Percentiles rank a stretch among this genome's conserved stretches.
These are phyloP conservation scores for Apomyelois bistriatella DNA, from an alignment of 2,888 invertebrate species.

Conservation along the genomic window DNA sequence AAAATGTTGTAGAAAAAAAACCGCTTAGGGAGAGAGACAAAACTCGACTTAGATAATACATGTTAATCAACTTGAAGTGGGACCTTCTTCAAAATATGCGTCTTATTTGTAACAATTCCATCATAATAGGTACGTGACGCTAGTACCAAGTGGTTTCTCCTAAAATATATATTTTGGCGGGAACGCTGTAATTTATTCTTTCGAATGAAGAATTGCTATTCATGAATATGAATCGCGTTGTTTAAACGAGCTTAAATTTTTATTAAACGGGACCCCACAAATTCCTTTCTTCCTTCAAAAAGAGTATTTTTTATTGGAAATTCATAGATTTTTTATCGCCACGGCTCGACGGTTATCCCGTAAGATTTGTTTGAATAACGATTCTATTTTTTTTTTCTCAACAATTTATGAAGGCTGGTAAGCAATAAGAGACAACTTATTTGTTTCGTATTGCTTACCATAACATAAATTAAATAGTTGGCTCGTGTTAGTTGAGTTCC, in stretches of 20 bases:
- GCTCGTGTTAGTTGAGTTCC: too few species aligned
- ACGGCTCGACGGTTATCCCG: neutral
- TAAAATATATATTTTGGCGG: constrained; percentile 24
- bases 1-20: too few species aligned
- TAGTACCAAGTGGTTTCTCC: constrained; percentile 31
- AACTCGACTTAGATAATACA: too few species aligned
- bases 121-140: constrained; percentile 38
- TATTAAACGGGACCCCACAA: constrained; percentile 31
- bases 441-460: too few species aligned
- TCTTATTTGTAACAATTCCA: constrained; percentile 32
- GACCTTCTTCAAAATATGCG: constrained; percentile 21
- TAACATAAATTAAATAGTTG: too few species aligned
- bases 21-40: too few species aligned
- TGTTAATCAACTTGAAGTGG: neutral
- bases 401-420: too few species aligned
- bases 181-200: constrained; percentile 32
- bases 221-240: constrained; percentile 57
- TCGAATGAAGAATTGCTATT: constrained; percentile 45
- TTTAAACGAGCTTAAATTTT: constrained; percentile 51
- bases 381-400: neutral
- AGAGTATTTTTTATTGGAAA: constrained; percentile 18
- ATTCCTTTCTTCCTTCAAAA: constrained; percentile 12
- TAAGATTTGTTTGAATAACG: neutral
- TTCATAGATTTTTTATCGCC: constrained; percentile 1
- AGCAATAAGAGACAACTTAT: too few species aligned